phyloP scores from a whole-genome alignment of 23 tunicate species.

The Botrylloides violaceus region DNA sequence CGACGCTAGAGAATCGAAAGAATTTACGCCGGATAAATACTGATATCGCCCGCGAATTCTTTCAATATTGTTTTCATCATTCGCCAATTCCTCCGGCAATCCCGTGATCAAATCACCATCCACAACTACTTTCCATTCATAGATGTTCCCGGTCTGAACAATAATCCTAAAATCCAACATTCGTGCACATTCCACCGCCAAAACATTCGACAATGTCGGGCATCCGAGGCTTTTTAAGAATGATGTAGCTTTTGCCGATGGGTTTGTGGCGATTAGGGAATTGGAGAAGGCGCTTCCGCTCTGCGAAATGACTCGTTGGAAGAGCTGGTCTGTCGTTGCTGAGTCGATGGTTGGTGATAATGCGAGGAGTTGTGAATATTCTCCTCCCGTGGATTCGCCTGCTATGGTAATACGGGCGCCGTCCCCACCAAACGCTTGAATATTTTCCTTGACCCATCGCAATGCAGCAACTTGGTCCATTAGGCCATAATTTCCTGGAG shows the following conservation, averaged over 20 bases:
- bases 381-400: constrained; percentile 6
- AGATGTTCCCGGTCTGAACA: background rate
- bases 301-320: constrained; percentile 11
- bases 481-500: background rate
- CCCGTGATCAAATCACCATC: constrained; percentile 10
- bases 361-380: background rate
- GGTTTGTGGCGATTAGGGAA: background rate
- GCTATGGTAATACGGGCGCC: background rate
- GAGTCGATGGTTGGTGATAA: background rate
- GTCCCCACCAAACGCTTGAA: constrained; percentile 2
- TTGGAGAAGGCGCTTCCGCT: constrained; percentile 21
- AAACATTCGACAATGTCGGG: background rate
- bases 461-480: constrained; percentile 4
- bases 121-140: background rate
- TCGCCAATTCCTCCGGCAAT: background rate
- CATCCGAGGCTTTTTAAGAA: background rate
- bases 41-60: constrained; percentile 1
- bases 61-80: background rate
- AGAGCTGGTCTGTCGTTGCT: background rate
- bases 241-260: background rate
- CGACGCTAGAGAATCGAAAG: background rate
- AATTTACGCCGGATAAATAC: constrained; percentile 1
- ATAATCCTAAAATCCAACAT: background rate
- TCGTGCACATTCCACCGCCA: constrained; percentile 5
- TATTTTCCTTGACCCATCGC: constrained; percentile 6